A percentile compares a stretch with the other conserved stretches of the same genome.
phyloP scores from a whole-genome alignment of 2,888 invertebrate genomes.

The Aleiodes leptofemur region DNA sequence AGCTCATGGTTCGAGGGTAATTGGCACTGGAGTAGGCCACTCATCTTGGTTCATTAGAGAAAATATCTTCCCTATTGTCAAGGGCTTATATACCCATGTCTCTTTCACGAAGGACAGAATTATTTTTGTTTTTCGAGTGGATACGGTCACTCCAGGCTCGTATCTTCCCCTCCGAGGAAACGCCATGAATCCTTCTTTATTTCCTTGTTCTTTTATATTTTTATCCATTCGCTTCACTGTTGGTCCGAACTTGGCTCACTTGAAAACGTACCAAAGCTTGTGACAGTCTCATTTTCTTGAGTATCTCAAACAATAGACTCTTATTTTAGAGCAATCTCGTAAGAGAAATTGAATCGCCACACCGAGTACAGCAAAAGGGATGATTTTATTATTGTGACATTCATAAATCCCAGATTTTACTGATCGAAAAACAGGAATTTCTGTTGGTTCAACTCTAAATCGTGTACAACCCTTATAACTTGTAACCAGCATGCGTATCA shows the following conservation, averaged over 20 bases:
- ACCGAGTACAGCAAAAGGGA: too few relatives aligned
- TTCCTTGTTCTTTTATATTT: constrained; percentile 39
- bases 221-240: constrained; percentile 40
- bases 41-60: constrained; percentile 75
- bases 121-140: constrained; percentile 74
- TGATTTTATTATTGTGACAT: too few relatives aligned
- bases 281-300: constrained; percentile 73
- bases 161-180: constrained; percentile 37
- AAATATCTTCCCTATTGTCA: constrained; percentile 74
- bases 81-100: constrained; percentile 67
- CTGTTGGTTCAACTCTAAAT: neutral
- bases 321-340: constrained; percentile 63
- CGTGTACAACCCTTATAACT: constrained; percentile 8
- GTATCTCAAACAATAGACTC: constrained; percentile 68
- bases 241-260: constrained; percentile 42
- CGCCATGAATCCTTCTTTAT: constrained; percentile 7
- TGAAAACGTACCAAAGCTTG: constrained; percentile 68
- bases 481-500: constrained; percentile 34
- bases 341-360: constrained; percentile 48
- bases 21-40: constrained; percentile 74
- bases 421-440: too few relatives aligned
- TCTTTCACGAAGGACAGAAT: constrained; percentile 66
- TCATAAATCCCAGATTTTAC: too few relatives aligned
- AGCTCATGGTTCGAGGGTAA: constrained; percentile 68
- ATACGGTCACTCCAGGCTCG: constrained; percentile 71